Evolutionary conservation across 2,113 vertebrate genomes (phyloP), one percentile per base, ranked within the genome.

Genomic region (Apodemus speciosus): DNA sequence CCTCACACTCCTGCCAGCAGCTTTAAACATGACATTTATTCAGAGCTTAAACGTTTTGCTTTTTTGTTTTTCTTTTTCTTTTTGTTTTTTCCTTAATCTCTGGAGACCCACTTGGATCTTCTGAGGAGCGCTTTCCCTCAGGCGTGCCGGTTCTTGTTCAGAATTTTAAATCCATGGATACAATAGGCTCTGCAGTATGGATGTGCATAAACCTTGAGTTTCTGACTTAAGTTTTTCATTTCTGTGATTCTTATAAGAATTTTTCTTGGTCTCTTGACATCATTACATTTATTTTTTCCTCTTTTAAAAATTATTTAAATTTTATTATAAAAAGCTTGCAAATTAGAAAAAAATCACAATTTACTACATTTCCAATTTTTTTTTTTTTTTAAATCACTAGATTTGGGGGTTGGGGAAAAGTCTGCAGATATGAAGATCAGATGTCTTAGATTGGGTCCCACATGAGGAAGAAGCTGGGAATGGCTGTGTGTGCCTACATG

Each of bases 151-250:
- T 79, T 66, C 20, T 66, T 73, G 4, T 77, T 92, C 35, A 80
- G 81, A 92, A 88, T 84, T 79, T 56, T 38, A 88, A 40, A 85
- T 53, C 76, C n/a, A 8, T 64, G 71, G 64, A 71, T 16, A 56
- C 35, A 83, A n/a, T 16, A 72, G 53, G 20, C 46, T 51, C 11
- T 68, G 43, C 30, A 51, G 6, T 27, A 23, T 25, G 23, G 23
- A 25, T 85, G 2, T 91, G n/a, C 68, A 49, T 77, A 72, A 68
- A 68, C 53, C 83, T 73, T 86, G 46, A 91, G 51, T 89, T 83
- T 46, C 23, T 85, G 83, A 81, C 11, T 60, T 89, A 62, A 66
- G 13, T 35, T 87, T 96, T 94, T 32, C 66, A 21, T 81, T 88
- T 83, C 69, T 87, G 49, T 81, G n/a, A 64, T 49, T 80, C 25